Conservation (phyloP, 2,888 invertebrate genomes). For the Chrysolina oricalcia region DNA sequence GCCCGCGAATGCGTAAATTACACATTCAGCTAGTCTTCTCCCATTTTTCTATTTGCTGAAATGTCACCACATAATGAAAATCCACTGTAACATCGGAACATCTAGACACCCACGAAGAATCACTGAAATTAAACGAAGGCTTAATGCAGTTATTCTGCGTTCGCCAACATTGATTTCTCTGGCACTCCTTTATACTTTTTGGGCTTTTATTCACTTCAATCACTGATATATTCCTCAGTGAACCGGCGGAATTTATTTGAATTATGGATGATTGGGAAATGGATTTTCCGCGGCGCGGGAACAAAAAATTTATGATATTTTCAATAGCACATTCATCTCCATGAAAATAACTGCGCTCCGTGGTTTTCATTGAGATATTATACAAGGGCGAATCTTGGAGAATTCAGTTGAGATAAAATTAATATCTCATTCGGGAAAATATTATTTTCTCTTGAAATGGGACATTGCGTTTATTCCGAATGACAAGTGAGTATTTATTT, state of each 20-base stretch:
- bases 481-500: too few species aligned
- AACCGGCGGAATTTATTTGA: conserved; percentile 42
- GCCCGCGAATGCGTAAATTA: too few species aligned
- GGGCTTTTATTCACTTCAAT: conserved; percentile 31
- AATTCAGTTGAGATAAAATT: background rate
- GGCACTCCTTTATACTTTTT: conserved; percentile 2
- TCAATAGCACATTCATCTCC: conserved; percentile 25
- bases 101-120: background rate
- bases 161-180: conserved; percentile 12
- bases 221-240: conserved; percentile 42
- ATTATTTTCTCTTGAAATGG: background rate
- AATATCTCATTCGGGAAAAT: background rate
- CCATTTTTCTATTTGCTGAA: too few species aligned
- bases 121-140: conserved; percentile 7
- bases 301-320: conserved; percentile 23
- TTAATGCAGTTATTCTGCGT: background rate
- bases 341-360: conserved; percentile 3
- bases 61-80: background rate
- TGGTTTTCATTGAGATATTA: background rate
- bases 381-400: background rate
- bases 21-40: too few species aligned
- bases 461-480: too few species aligned
- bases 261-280: conserved; percentile 40
- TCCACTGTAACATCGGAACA: background rate
- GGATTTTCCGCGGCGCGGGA: conserved; percentile 16